Evolutionary conservation across 2,797 vertebrate species (phyloP).

Genomic region (Anabacerthia variegaticeps): DNA sequence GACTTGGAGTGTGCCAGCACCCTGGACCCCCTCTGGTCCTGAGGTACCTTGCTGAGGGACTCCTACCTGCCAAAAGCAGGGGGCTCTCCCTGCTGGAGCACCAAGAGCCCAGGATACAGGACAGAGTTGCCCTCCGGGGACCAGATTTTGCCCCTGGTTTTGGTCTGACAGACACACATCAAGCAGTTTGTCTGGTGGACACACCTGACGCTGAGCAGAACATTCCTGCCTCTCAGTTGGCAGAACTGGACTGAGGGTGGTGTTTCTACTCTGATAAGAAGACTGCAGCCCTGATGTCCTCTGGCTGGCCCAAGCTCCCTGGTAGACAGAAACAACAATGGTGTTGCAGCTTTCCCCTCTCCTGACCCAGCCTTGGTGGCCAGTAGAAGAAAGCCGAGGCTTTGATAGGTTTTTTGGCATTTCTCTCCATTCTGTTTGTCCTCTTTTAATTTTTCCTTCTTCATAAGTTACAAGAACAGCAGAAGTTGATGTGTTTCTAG

Average conservation of each 20-base stretch:
- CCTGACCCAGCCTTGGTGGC: neutral
- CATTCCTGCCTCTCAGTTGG: neutral
- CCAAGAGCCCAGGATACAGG: accelerated
- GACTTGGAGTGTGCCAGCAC: neutral
- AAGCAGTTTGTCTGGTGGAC: neutral
- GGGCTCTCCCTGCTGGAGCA: neutral
- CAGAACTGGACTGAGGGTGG: neutral
- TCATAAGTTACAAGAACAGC: neutral
- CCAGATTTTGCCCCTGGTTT: neutral
- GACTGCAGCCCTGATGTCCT: neutral
- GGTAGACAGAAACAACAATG: neutral
- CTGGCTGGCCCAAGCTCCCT: neutral
- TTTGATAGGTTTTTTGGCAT: neutral
- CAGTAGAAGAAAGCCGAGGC: neutral
- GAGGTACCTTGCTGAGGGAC: neutral
- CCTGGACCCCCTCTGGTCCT: neutral
- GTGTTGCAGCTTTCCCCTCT: neutral
- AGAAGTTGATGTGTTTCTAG: neutral
- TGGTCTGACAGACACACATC: accelerated
- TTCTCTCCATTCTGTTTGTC: neutral
- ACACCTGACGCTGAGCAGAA: neutral
- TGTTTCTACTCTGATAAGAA: neutral
- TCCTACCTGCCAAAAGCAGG: neutral
- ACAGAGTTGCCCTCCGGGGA: neutral
- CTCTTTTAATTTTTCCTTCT: neutral